These are phyloP conservation scores for Caenorhabditis zanzibari DNA, from an alignment of 2,888 invertebrate species.

Conservation along the genomic window DNA sequence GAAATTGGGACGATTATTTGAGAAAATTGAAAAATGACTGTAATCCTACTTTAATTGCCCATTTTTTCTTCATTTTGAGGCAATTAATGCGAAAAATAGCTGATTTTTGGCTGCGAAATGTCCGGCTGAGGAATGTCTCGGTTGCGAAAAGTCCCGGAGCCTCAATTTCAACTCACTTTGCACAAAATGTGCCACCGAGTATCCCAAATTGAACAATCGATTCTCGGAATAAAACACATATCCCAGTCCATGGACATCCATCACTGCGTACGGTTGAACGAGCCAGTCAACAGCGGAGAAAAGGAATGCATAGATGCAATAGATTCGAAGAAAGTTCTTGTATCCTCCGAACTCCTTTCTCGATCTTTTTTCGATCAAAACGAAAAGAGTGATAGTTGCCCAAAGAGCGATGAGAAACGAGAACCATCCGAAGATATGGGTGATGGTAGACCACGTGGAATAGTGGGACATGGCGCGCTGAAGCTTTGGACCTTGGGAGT, in stretches of 20 bases:
- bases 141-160: no score
- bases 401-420: conserved; percentile 39
- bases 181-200: conserved; percentile 4
- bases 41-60: no score
- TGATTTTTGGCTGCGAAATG: no score
- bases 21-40: no score
- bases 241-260: conserved; percentile 38
- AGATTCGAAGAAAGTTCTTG: conserved; percentile 45
- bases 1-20: no score
- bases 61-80: no score
- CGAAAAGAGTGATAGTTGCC: conserved; percentile 30
- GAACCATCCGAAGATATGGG: conserved; percentile 52
- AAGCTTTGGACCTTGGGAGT: no score
- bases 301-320: conserved; percentile 33
- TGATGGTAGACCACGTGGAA: conserved; percentile 29
- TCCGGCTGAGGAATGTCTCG: no score
- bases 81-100: no score
- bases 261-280: conserved; percentile 30
- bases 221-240: conserved; percentile 48
- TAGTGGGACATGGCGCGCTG: conserved; percentile 5
- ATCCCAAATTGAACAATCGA: conserved; percentile 36
- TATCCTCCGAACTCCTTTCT: conserved; percentile 42
- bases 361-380: conserved; percentile 45
- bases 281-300: conserved; percentile 44
- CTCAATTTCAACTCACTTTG: no score